Percentiles rank a stretch among this genome's conserved stretches.
Conservation (phyloP, 2,888 invertebrate species). For the Apeira syringaria region DNA sequence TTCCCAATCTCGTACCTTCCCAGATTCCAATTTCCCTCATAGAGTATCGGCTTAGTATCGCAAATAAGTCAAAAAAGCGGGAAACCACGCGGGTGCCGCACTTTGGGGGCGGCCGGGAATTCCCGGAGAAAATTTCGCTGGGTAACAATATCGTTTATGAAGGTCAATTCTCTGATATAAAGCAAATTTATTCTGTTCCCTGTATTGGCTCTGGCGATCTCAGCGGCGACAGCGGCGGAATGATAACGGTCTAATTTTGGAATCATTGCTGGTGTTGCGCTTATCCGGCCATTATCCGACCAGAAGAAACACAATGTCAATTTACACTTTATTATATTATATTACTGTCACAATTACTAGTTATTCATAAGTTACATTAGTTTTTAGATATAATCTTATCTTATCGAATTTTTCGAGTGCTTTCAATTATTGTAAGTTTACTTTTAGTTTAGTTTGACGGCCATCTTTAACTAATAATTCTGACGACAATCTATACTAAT, state of each 20-base stretch:
- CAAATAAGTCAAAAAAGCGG: conserved; percentile 51
- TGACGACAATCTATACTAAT: too few relatives aligned
- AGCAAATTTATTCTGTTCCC: conserved; percentile 81
- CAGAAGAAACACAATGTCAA: too few relatives aligned
- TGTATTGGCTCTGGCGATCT: conserved; percentile 82
- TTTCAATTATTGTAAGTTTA: too few relatives aligned
- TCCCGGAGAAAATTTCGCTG: conserved; percentile 65
- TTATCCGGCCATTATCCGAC: conserved; percentile 8
- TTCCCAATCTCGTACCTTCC: conserved; percentile 41
- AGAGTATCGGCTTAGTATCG: conserved; percentile 48
- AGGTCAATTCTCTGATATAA: conserved; percentile 78
- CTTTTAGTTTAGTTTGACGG: too few relatives aligned
- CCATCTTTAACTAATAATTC: too few relatives aligned
- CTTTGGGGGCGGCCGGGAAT: conserved; percentile 46
- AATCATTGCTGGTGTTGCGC: conserved; percentile 40
- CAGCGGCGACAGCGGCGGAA: conserved; percentile 73
- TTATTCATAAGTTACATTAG: too few relatives aligned
- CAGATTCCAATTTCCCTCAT: conserved; percentile 54
- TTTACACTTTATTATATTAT: too few relatives aligned
- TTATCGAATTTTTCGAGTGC: too few relatives aligned
- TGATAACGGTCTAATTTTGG: conserved; percentile 81
- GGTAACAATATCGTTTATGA: conserved; percentile 77
- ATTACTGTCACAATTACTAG: too few relatives aligned
- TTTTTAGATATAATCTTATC: too few relatives aligned
- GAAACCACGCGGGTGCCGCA: conserved; percentile 44